Evolutionary conservation across 2,113 vertebrate species (phyloP).

Genomic region (Prunella himalayana): DNA sequence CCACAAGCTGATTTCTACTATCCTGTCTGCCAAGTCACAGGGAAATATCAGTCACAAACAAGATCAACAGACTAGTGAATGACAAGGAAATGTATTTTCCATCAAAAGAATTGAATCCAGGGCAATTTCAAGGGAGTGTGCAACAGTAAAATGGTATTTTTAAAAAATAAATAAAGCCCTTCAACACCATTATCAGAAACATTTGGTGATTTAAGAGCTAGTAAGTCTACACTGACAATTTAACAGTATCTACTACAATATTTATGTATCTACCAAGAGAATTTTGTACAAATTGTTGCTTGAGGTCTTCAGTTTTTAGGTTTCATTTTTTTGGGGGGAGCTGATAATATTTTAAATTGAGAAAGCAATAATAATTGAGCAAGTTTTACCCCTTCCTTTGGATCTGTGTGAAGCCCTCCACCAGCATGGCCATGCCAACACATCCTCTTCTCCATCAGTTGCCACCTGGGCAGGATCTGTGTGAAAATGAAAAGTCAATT

Average conservation of each 20-base stretch:
- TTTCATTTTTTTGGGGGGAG: not conserved
- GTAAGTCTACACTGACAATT: not conserved
- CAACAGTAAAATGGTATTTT: not conserved
- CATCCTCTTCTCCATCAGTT: slow-evolving; percentile 78
- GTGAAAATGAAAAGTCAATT: slow-evolving; percentile 27
- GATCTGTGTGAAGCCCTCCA: slow-evolving; percentile 87
- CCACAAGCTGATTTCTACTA: not conserved
- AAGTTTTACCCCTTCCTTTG: slow-evolving; percentile 90
- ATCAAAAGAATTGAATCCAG: not conserved
- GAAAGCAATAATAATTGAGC: not conserved
- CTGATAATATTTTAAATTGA: not conserved
- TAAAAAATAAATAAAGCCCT: not conserved
- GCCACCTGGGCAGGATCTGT: slow-evolving; percentile 78
- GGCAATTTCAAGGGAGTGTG: not conserved
- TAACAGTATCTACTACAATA: not conserved
- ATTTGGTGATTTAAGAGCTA: not conserved
- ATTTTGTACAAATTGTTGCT: not conserved
- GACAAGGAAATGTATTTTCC: not conserved
- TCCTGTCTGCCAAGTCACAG: not conserved
- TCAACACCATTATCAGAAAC: not conserved
- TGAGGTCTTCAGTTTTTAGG: not conserved
- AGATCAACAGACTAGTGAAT: not conserved
- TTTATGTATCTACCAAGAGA: not conserved
- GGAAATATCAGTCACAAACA: not conserved
- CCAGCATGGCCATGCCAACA: slow-evolving; percentile 96